phyloP scores from a whole-genome alignment of 2,888 invertebrate species.

The Cheilosia urbana region DNA sequence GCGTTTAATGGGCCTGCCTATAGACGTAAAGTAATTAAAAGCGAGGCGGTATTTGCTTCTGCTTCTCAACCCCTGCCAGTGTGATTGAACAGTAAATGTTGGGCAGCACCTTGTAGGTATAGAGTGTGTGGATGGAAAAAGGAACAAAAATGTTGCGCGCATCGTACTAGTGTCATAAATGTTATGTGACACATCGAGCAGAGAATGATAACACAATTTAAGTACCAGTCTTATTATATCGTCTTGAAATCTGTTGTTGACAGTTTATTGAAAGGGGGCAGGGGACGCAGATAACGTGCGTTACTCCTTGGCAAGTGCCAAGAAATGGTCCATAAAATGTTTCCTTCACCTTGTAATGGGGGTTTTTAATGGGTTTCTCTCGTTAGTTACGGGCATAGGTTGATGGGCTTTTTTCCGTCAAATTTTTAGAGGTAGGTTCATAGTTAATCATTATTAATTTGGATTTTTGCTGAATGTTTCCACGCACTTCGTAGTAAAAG shows the following conservation, averaged over 20 bases:
- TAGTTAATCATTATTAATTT: too few species aligned
- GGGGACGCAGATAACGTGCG: conserved; percentile 23
- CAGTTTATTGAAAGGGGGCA: conserved; percentile 54
- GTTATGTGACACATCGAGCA: conserved; percentile 19
- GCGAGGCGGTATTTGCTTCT: conserved; percentile 19
- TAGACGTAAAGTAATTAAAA: conserved; percentile 61
- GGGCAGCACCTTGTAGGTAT: not conserved
- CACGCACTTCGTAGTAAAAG: too few species aligned
- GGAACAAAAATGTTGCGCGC: not conserved
- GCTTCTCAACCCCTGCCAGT: conserved; percentile 15
- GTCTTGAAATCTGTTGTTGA: conserved; percentile 50
- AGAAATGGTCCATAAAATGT: conserved; percentile 25
- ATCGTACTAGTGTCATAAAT: conserved; percentile 32
- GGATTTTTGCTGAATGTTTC: too few species aligned
- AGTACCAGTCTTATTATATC: conserved; percentile 24
- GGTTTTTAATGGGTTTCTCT: not conserved
- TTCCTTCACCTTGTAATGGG: too few species aligned
- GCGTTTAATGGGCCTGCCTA: conserved; percentile 45
- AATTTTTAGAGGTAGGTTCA: too few species aligned
- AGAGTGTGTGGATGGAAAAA: not conserved
- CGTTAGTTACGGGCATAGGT: too few species aligned
- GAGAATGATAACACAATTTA: conserved; percentile 42
- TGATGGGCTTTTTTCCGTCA: too few species aligned
- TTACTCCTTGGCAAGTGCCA: not conserved
- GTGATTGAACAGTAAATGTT: not conserved